Evolutionary conservation across 1,140 invertebrate genomes (phyloP).

Genomic region (Pseudomyrmex concolor): DNA sequence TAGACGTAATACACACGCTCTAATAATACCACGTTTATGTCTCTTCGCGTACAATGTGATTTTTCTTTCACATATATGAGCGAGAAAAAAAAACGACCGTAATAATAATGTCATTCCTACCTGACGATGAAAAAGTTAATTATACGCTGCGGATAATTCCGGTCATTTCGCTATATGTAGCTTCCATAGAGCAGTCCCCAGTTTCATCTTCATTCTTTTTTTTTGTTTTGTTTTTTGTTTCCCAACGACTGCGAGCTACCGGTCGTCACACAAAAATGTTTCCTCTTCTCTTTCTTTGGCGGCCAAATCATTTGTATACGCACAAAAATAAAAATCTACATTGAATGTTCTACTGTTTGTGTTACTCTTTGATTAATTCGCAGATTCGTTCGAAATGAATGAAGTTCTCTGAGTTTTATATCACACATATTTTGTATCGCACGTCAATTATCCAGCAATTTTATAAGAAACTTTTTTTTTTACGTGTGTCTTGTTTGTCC

Average conservation of each 20-base stretch:
- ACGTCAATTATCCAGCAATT: neutral
- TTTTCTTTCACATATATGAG: neutral
- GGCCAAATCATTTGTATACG: neutral
- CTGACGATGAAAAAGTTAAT: neutral
- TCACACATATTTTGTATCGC: too few relatives aligned
- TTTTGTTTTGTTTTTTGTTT: neutral
- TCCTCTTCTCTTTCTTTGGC: neutral
- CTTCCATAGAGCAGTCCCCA: constrained; percentile 41
- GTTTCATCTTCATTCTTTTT: neutral
- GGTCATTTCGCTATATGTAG: constrained; percentile 56
- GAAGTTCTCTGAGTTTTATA: neutral
- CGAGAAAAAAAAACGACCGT: neutral
- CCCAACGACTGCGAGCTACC: neutral
- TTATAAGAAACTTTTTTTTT: neutral
- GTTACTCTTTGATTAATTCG: too few relatives aligned
- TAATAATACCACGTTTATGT: too few relatives aligned
- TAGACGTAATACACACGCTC: neutral
- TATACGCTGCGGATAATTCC: neutral
- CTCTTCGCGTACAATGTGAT: neutral
- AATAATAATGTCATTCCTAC: neutral
- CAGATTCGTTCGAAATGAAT: neutral
- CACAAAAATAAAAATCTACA: too few relatives aligned
- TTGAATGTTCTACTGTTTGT: too few relatives aligned
- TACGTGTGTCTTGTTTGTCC: neutral
- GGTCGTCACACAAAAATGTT: neutral